phyloP scores from a whole-genome alignment of 1,140 invertebrate species.

The Tetramorium simillimum region DNA sequence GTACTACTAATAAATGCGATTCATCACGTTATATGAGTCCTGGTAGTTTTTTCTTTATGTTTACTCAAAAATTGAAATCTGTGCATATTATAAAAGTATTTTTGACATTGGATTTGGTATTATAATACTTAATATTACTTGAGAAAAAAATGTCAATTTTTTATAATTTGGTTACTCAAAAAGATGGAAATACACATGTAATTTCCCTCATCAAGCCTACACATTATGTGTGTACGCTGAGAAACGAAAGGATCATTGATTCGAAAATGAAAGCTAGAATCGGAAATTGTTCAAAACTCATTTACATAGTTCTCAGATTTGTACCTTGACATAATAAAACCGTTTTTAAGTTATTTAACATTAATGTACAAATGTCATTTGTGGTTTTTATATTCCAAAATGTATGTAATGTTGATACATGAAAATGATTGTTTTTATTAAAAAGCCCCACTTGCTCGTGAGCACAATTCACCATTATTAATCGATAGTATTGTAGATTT shows the following conservation, averaged over 20 bases:
- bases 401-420: slow-evolving; percentile 62
- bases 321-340: slow-evolving; percentile 72
- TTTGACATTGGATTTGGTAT: not conserved
- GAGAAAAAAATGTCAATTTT: not conserved
- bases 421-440: slow-evolving; percentile 49
- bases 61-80: not conserved
- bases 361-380: slow-evolving; percentile 77
- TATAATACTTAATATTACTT: not conserved
- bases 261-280: slow-evolving; percentile 28
- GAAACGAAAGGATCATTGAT: not conserved
- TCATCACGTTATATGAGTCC: not conserved
- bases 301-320: slow-evolving; percentile 69
- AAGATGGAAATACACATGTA: not conserved
- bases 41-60: slow-evolving; percentile 12
- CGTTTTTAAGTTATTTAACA: slow-evolving; percentile 80
- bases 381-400: slow-evolving; percentile 62
- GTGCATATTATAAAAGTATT: not conserved
- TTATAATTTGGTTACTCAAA: not conserved
- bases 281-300: slow-evolving; percentile 44
- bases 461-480: not conserved
- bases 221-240: not conserved
- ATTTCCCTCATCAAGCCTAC: not conserved
- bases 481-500: slow-evolving; percentile 11
- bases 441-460: slow-evolving; percentile 26
- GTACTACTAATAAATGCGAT: slow-evolving; percentile 65